Evolutionary conservation across 2,113 vertebrate species (phyloP).

Genomic region (Sander vitreus): DNA sequence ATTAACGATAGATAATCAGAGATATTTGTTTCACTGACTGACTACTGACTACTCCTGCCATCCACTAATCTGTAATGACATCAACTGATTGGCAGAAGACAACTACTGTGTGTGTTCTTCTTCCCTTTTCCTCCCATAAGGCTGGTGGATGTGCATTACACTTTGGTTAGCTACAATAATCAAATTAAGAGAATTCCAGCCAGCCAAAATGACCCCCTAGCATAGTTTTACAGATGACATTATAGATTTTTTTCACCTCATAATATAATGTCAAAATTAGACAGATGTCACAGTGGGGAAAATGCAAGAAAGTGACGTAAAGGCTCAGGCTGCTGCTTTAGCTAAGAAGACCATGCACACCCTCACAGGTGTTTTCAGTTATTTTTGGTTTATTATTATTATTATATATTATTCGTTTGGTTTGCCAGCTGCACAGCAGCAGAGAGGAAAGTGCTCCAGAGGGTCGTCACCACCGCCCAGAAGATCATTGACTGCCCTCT

Average conservation of each 20-base stretch:
- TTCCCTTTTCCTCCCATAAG: not conserved
- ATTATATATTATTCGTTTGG: too few relatives aligned
- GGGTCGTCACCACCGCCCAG: too few relatives aligned
- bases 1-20: not conserved
- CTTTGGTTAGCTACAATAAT: not conserved
- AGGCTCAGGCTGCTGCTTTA: not conserved
- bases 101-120: not conserved
- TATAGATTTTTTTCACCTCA: not conserved
- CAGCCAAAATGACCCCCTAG: not conserved
- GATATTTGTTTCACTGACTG: not conserved
- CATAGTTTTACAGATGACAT: not conserved
- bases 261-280: not conserved
- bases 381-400: too few relatives aligned
- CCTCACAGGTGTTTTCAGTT: slow-evolving; percentile 7
- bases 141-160: not conserved
- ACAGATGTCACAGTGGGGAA: not conserved
- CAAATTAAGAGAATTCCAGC: not conserved
- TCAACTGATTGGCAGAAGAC: not conserved
- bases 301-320: not conserved
- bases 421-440: too few relatives aligned
- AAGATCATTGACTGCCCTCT: too few relatives aligned
- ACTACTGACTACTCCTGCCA: not conserved
- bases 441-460: too few relatives aligned
- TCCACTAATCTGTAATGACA: not conserved
- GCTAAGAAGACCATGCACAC: not conserved